Evolutionary conservation across 2,113 vertebrate species (phyloP).

Genomic region (Proteles cristata): DNA sequence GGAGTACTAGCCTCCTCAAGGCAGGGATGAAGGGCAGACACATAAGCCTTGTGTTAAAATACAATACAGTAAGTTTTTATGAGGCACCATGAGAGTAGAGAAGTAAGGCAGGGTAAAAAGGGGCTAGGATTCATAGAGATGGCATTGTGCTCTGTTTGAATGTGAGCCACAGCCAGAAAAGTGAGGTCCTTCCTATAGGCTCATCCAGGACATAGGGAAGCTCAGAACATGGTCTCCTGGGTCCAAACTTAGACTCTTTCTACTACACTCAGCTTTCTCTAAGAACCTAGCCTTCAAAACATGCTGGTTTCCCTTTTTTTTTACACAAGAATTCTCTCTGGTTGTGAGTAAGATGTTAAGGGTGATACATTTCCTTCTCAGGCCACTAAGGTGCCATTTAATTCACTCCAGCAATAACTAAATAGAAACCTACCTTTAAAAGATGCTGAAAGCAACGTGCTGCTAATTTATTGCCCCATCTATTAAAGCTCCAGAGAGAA

Average conservation of each 20-base stretch:
- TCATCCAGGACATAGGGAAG: neutral
- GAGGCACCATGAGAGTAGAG: neutral
- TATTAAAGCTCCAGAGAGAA: constrained; percentile 60
- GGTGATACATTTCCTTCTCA: constrained; percentile 43
- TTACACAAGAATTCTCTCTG: neutral
- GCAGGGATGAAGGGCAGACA: neutral
- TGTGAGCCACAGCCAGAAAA: neutral
- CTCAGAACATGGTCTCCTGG: neutral
- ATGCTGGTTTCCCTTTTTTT: neutral
- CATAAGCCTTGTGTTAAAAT: neutral
- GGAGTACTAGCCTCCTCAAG: neutral
- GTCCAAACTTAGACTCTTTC: neutral
- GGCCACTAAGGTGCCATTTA: constrained; percentile 15
- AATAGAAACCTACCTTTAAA: constrained; percentile 55
- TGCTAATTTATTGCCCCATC: constrained; percentile 65
- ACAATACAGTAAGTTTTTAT: neutral
- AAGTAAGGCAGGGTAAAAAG: neutral
- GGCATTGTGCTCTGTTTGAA: accelerated
- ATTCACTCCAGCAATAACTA: constrained; percentile 52
- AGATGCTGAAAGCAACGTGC: constrained; percentile 12
- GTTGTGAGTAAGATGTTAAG: constrained; percentile 38
- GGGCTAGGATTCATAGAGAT: neutral
- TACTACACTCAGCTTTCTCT: neutral
- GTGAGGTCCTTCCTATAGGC: neutral
- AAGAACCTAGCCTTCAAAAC: neutral